Evolutionary conservation across 1,140 invertebrate species (phyloP).

Genomic region (Apis florea): DNA sequence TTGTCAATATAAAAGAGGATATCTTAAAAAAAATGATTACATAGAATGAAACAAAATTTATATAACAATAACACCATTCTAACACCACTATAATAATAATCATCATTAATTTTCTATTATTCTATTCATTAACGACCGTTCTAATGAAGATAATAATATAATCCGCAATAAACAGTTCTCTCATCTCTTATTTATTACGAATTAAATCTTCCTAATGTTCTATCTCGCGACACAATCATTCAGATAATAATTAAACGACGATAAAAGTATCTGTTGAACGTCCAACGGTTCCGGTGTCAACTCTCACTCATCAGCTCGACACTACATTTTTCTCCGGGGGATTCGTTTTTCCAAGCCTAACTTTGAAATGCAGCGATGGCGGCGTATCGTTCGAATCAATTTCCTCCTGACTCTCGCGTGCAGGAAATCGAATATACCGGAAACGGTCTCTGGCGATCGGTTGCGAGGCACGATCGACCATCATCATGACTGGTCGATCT

Average conservation of each 20-base stretch:
- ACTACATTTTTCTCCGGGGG: background rate
- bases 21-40: background rate
- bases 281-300: background rate
- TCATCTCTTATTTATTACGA: too few species aligned
- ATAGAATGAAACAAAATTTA: too few species aligned
- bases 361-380: constrained; percentile 19
- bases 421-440: constrained; percentile 70
- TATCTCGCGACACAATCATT: too few species aligned
- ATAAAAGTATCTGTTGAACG: background rate
- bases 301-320: background rate
- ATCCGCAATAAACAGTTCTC: too few species aligned
- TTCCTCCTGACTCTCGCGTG: constrained; percentile 63
- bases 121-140: too few species aligned
- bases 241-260: background rate
- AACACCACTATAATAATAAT: too few species aligned
- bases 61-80: too few species aligned
- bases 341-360: constrained; percentile 23
- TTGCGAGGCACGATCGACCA: background rate
- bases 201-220: too few species aligned
- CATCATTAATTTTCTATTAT: too few species aligned
- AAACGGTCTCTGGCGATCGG: constrained; percentile 49
- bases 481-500: constrained; percentile 42
- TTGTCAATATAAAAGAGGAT: background rate
- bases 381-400: constrained; percentile 63
- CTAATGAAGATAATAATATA: too few species aligned